phyloP scores from a whole-genome alignment of 2,113 vertebrate species.

The Monarcha castaneiventris region DNA sequence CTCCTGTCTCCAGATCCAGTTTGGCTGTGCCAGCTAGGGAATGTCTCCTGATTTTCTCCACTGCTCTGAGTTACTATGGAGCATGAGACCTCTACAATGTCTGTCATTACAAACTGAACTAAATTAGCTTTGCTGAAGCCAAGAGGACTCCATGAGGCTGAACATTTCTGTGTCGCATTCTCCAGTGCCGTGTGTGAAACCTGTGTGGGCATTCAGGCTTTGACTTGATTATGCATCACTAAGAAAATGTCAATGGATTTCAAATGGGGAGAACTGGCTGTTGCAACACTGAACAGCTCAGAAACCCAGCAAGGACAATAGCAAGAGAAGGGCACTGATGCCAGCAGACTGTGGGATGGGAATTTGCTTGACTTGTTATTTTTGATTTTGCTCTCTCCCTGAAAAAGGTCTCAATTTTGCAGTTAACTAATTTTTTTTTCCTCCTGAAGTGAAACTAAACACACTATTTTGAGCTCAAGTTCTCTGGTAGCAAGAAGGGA shows the following conservation, averaged over 20 bases:
- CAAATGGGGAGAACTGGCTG: neutral
- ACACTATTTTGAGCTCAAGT: neutral
- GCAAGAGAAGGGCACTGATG: neutral
- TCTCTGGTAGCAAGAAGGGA: neutral
- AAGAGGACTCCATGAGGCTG: neutral
- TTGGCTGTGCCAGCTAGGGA: fast-evolving
- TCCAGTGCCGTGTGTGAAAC: neutral
- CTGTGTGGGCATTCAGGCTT: neutral
- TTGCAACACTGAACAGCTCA: neutral
- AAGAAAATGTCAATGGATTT: neutral
- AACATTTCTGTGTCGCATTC: neutral
- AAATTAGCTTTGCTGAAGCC: neutral
- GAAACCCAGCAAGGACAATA: neutral
- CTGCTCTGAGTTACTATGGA: neutral
- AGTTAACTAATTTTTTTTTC: neutral
- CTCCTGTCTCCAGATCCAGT: neutral
- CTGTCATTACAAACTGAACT: neutral
- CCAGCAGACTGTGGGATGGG: neutral
- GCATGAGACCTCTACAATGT: neutral
- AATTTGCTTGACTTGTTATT: slow-evolving; percentile 15
- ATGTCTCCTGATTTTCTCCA: neutral
- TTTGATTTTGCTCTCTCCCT: neutral
- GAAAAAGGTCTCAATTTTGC: neutral
- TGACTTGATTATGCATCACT: neutral
- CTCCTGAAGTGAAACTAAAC: neutral